Percentiles rank a stretch among this genome's conserved stretches.
Conservation (phyloP, 2,888 invertebrate species). For the Melipona bicolor region DNA sequence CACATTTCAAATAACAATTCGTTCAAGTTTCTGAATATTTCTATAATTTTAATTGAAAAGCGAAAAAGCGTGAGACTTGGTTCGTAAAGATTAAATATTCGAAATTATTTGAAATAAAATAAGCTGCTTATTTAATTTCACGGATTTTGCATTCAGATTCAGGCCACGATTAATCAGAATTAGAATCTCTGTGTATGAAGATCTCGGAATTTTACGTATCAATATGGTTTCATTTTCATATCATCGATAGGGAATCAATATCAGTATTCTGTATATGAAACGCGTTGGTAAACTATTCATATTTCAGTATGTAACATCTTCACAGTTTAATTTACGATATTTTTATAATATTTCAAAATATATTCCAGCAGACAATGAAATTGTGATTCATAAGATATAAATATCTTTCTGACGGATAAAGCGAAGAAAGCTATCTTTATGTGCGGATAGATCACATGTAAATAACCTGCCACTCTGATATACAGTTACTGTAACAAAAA, state of each 20-base stretch:
- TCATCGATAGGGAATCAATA: background rate
- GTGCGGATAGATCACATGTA: constrained; percentile 49
- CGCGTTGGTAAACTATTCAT: background rate
- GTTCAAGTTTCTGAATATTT: background rate
- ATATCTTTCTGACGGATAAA: constrained; percentile 42
- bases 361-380: constrained; percentile 36
- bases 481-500: constrained; percentile 35
- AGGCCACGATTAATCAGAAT: constrained; percentile 19
- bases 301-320: background rate
- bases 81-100: background rate
- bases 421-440: constrained; percentile 25
- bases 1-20: background rate
- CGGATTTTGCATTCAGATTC: constrained; percentile 5
- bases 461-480: constrained; percentile 54
- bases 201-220: background rate
- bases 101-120: background rate
- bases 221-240: background rate
- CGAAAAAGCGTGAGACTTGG: background rate
- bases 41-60: constrained; percentile 10
- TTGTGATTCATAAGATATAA: constrained; percentile 62
- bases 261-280: no score
- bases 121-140: background rate
- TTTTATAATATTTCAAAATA: background rate
- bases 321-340: no score
- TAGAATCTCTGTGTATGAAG: background rate